Percentiles rank a stretch among this genome's conserved stretches.
Evolutionary conservation across 2,113 vertebrate genomes (phyloP).

Genomic region (Glaucidium brasilianum): DNA sequence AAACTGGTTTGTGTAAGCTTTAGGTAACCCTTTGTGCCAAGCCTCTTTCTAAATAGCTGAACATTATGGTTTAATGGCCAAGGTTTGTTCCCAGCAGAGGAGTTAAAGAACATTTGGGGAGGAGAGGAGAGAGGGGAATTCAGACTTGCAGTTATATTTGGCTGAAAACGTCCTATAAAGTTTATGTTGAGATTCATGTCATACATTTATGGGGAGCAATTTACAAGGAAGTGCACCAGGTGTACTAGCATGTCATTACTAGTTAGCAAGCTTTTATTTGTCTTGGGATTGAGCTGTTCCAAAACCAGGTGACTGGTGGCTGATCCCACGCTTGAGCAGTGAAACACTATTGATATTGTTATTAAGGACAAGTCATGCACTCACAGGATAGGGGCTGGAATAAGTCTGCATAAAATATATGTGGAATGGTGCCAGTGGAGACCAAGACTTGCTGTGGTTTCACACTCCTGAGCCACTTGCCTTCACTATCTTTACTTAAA

Average conservation of each 20-base stretch:
- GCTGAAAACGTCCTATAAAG: not conserved
- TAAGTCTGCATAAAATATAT: not conserved
- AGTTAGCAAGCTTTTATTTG: not conserved
- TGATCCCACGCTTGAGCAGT: not conserved
- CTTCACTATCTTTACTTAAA: not conserved
- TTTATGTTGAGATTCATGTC: not conserved
- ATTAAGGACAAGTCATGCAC: not conserved
- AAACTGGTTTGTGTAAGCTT: conserved; percentile 52
- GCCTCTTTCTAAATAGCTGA: not conserved
- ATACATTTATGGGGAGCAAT: not conserved
- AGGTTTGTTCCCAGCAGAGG: not conserved
- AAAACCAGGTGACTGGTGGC: not conserved
- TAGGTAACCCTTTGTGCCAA: conserved; percentile 17
- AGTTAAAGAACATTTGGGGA: not conserved
- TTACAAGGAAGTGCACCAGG: not conserved
- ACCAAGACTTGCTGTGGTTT: not conserved
- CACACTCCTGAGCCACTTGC: not conserved
- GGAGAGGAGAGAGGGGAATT: not conserved
- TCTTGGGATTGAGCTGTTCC: not conserved
- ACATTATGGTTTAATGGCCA: not conserved
- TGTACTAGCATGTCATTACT: not conserved
- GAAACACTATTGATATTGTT: not conserved
- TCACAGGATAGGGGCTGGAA: not conserved
- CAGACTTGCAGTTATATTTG: not conserved
- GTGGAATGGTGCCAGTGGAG: not conserved